These are phyloP conservation scores for Pluvialis apricaria DNA, from an alignment of 2,113 vertebrate genomes.

Conservation along the genomic window DNA sequence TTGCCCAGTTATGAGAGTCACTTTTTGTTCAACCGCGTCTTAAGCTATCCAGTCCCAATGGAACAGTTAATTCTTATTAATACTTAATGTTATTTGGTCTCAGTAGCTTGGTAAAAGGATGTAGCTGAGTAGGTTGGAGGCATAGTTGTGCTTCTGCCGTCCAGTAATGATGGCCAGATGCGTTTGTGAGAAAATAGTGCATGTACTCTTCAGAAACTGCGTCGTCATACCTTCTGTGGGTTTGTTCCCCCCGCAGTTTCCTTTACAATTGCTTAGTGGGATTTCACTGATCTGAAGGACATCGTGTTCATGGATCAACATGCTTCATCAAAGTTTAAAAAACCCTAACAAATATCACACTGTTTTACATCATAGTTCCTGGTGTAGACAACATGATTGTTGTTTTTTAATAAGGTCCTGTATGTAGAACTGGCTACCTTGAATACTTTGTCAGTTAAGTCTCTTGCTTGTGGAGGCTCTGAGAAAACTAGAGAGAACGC, in stretches of 20 bases:
- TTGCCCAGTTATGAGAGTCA: neutral
- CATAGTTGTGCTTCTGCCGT: neutral
- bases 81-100: neutral
- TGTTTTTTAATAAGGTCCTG: neutral
- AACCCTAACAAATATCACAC: neutral
- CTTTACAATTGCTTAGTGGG: neutral
- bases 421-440: neutral
- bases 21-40: neutral
- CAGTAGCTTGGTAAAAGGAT: neutral
- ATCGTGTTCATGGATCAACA: neutral
- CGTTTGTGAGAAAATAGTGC: neutral
- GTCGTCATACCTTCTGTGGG: neutral
- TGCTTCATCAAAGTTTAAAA: neutral
- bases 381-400: neutral
- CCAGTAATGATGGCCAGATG: neutral
- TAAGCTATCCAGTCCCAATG: neutral
- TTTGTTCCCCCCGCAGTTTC: neutral
- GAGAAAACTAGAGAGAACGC: slow-evolving; percentile 6
- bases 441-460: neutral
- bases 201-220: neutral
- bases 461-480: neutral
- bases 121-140: neutral
- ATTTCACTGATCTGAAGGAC: neutral
- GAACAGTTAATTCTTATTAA: neutral
- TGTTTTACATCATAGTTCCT: neutral